Base-by-base conservation (phyloP, 2,113 vertebrate genomes). In the Dolichallabes microphthalmus region DNA sequence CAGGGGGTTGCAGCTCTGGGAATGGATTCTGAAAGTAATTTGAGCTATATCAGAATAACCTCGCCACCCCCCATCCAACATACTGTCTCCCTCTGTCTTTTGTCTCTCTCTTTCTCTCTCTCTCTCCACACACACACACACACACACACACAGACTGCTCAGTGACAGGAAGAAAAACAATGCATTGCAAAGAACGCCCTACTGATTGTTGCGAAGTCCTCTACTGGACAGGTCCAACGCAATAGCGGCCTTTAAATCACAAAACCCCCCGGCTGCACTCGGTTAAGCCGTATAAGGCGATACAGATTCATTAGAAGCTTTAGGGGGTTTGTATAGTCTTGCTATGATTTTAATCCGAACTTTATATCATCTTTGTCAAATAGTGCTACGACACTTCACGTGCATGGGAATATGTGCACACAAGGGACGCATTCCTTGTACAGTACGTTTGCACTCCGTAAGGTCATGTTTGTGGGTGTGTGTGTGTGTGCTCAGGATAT, bases 1-100 rank as follows among this genome's bases (percentile, higher is more conserved):
- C 91, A 93, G 89, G 88, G 88, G 90, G 76, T 58, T 55, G 83
- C 63, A 61, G 81, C 60, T 80, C 89, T 91, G 91, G 87, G 91
- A 90, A 88, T 92, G 93, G 90, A 90, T 89, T 88, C 90, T 91
- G 88, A 88, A 87, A 88, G 88, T 86, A 79, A 79, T 86, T 83
- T 82, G 83, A 80, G 86, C 91, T 86, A 86, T 93, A 91, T 94
- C 92, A 90, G 88, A 88, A 90, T 91, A 89, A 84, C 86, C 75
- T 83, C 88, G 53, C 64, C 71, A 79, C 88, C 74, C 73, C 64
- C 64, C 85, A 61, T 39, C 86, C 83, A 69, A 81, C 83, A 55
- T 84, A 61, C 64, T 58, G 78, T 75, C 82, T 53, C 61, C 58
- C 27, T 82, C 75, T 87, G 22, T 73, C 80, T 82, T n/a, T 69